phyloP scores from a whole-genome alignment of 2,113 vertebrate genomes.

The Lagopus muta region DNA sequence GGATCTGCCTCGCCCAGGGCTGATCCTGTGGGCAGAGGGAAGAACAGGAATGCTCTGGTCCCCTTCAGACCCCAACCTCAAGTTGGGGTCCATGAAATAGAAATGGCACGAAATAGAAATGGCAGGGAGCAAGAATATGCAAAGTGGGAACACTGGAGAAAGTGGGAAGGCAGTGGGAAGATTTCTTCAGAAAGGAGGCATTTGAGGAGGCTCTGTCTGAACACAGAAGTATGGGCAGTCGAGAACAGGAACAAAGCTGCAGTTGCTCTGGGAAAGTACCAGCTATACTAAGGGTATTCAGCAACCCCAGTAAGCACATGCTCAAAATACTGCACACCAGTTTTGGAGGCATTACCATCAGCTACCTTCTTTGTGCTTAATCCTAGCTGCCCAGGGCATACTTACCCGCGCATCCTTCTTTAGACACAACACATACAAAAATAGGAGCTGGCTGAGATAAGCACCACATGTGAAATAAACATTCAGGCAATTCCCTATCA shows the following conservation, averaged over 20 bases:
- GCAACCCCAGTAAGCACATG: fast-evolving
- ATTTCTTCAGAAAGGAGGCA: constrained; percentile 14
- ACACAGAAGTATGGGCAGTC: fast-evolving
- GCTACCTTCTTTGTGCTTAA: neutral
- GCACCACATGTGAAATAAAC: neutral
- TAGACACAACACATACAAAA: neutral
- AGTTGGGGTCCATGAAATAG: neutral
- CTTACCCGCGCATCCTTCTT: neutral
- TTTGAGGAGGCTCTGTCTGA: neutral
- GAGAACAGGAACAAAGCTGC: neutral
- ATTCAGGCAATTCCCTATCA: neutral
- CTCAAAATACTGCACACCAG: neutral
- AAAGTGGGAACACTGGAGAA: neutral
- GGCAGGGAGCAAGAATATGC: neutral
- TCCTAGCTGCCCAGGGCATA: neutral
- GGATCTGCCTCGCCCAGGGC: fast-evolving
- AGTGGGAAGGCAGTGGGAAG: constrained; percentile 22
- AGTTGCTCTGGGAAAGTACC: neutral
- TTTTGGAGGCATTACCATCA: neutral
- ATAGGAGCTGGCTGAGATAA: neutral
- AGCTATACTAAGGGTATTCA: neutral
- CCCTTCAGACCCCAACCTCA: neutral
- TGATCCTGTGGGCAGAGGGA: neutral
- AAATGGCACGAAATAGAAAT: constrained; percentile 29
- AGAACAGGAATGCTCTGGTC: neutral